Base-by-base conservation (phyloP, 1,140 invertebrate genomes). In the Ips typographus region DNA sequence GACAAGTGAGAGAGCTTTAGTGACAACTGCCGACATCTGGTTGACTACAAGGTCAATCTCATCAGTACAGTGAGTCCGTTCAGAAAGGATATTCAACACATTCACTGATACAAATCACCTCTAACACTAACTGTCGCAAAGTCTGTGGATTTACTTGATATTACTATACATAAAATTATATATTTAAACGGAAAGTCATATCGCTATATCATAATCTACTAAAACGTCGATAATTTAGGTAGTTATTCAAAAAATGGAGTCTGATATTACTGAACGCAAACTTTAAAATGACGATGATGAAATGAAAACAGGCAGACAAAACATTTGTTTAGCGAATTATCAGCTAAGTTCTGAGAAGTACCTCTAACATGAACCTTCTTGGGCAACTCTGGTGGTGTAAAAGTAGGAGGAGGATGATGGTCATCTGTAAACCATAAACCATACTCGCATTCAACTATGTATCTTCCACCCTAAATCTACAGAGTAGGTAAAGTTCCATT, bases 281-380 rank as follows among this genome's bases (percentile, higher is more conserved):
- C 39, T 61, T 37, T 51, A 37, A 22, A 2, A 8, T 42, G 41
- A 49, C 47, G 1, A 60, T 22, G 52, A 40, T 68, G 65, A 59
- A 60, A 36, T 68, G 4, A 22, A 40, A 8, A 56, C 37, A 68
- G 43, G 65, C 57, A 6, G 43, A 55, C 41, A 39, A 55, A 40
- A 43, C 37, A 58, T 49, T 47, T 8, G 8, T 65, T 56, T 40
- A 60, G 61, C 49, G 64, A 65, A 62, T 51, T 41, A 60, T 60
- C 56, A 43, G 65, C 63, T 65, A 60, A 71, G 44, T 51, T 62
- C 59, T 64, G 55, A 68, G 60, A 72, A 71, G 83, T 94, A 94
- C 93, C 92, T 94, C 93, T 89, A 84, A 94, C 88, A 91, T 95
- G 93, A 88, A 94, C 92, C 90, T 93, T 92, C 90, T 95, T 95